Base-by-base conservation (phyloP, 2,113 vertebrate genomes). In the Neolamprologus sp. region DNA sequence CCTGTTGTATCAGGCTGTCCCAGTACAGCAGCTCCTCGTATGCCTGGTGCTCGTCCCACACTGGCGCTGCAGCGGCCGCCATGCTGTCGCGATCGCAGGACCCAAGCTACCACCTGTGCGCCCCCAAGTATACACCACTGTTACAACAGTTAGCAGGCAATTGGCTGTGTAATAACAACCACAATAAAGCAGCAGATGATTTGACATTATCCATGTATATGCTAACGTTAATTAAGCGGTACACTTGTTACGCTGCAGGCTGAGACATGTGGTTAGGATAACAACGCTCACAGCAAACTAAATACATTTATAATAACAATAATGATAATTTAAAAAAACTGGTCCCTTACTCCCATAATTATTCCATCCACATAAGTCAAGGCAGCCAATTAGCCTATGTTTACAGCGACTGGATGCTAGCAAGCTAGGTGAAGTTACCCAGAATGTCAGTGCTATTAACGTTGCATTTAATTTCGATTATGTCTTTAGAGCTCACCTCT, bases 1-100 rank as follows among this genome's bases (percentile, higher is more conserved):
- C 96, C 23, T 94, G 88, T 33, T 96, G 96, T 7, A 97, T 95
- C 57, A 97, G 89, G 28, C 88, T 92, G 91, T 97, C 97, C 97
- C 97, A 97, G 93, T 97, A 96, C 33, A 97, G 94, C 80, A 97
- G 96, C 95, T 97, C 97, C 73, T 97, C 94, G 9, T 97, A 97
- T 17, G 96, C 96, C 93, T 96, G 89, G 14, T 93, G 92, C 88
- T 97, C 96, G 21, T 96, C 95, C 97, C 97, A 97, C 60, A 90
- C 49, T 1, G 89, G 82, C 42, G 82, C 63, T 79, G 35, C 55
- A 78, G 84, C 51, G 47, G 87, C 63, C 54, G 89, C 94, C 95
- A 96, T 96, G 51, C 71, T 81, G 78, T 91, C 71, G 84, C 81
- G 82, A 85, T 81, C 63, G 14, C 53, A 16, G 16, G 60, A 40